Evolutionary conservation across 2,888 invertebrate genomes (phyloP), one percentile per base, ranked within the genome.

Genomic region (Malthinus seriepunctatus): DNA sequence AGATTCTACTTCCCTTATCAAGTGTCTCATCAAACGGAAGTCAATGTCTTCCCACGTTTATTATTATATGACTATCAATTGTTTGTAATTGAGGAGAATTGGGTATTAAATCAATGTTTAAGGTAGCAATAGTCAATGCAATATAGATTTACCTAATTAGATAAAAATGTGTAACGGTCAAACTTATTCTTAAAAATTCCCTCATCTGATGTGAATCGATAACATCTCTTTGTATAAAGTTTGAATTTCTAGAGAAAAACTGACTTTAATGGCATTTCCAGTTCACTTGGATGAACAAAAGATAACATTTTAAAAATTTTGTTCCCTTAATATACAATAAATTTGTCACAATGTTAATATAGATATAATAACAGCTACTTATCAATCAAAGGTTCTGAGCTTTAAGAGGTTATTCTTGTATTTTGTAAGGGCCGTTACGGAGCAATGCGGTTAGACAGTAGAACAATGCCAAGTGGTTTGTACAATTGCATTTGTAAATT

Each of bases 11-110:
- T 65, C 67, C 67, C 62, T 62, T 62, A 66, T 63, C 64, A 58
- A 64, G 63, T 63, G 56, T 61, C 60, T 58, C 67, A 72, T 70
- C 69, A 66, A 66, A 63, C 72, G 74, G 74, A 74, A 74, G 74
- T 73, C 72, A 69, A 70, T 67, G 72, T 72, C 73, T 75, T 75
- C 75, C 73, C 75, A 75, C 75, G 73, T 71, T 70, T 68, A 23
- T 23, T 23, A 72, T 72, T 72, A 71, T 67, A 71, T 71, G 71
- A 23, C 23, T 5, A 23, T 23, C 23, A 23, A 23, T 23, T 23
- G 15, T 9, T 15, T 11, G 39, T 67, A 64, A 62, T 51, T 60
- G 51, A 42, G 44, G 52, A 42, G 44, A 44, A 51, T 59, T 51
- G 46, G 45, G 37, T 46, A n/a, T 35, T 33, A 33, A 38, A 23